Base-by-base conservation (phyloP, 2,888 invertebrate genomes). In the Cephus sareptanus region DNA sequence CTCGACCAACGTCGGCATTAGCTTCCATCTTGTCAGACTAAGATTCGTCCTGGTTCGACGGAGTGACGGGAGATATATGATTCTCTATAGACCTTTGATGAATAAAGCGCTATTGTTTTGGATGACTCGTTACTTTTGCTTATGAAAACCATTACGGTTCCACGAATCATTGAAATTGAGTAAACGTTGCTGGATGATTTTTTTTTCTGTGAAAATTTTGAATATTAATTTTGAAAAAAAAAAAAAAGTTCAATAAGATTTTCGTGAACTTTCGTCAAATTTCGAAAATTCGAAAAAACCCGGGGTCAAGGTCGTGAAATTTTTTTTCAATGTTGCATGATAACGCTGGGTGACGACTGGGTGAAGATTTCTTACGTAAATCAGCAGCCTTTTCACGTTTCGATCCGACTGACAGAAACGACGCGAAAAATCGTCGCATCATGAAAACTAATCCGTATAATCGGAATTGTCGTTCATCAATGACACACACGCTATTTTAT, bases 401-500 rank as follows among this genome's bases (percentile, higher is more conserved):
- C 75, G 73, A 79, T 4, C 31, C 3, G 31, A 71, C 23, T 30
- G 73, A 73, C 76, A 79, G 73, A 79, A 79, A 74, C 71, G 74
- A 73, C 35, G 40, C 35, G 76, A 78, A 76, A 77, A 80, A 76
- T 75, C 76, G 76, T 77, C 77, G 80, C 76, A 77, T 80, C 76
- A 73, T 35, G 79, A 79, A 82, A 84, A 69, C 81, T 84, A 82
- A 85, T 83, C 82, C 77, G 80, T 84, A 84, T 84, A 82, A 79
- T 79, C 80, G 78, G 71, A 75, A 68, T 77, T 80, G 77, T 76
- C 80, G 78, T 78, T 76, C 78, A 78, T 80, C 80, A 80, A 78
- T 76, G 70, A 76, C 75, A 69, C 73, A 56, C 70, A n/a, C 37
- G 23, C 37, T 13, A 34, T 31, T 33, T 31, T 12, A 71, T 33